Evolutionary conservation across 2,888 invertebrate species (phyloP), one percentile per base, ranked within the genome.

Genomic region (Drosophila pegasa): DNA sequence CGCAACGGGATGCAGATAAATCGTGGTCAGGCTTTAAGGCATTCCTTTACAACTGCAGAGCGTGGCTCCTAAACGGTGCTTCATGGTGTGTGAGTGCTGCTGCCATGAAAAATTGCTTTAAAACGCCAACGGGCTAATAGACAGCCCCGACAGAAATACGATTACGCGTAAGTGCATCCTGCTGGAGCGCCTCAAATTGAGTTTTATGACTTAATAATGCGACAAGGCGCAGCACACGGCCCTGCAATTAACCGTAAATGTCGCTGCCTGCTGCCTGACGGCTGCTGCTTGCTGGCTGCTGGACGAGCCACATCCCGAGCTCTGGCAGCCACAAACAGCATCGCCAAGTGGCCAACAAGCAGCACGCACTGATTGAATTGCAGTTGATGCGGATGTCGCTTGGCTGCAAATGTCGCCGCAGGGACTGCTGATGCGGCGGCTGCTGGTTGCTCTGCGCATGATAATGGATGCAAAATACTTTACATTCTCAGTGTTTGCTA

Each of bases 321-420:
- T 47, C 54, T n/a, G 25, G 58, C 74, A 63, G 47, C 79, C 88
- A 58, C 82, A 87, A 74, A 79, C 71, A 66, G 76, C 87, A 85
- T 72, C 66, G 57, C 45, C 85, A 63, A 84, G 78, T 87, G 75
- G 68, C 79, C 80, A 60, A 45, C 79, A 59, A 85, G 82, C 69
- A 69, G 77, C 71, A 83, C 59, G 69, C 78, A 80, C 77, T 84
- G 85, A 85, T 85, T 85, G 67, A 87, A 84, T 88, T 88, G 80
- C 69, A 70, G 61, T 71, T 61, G 73, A 64, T 63, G 79, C 59
- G 59, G 60, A 61, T 66, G 72, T 50, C 59, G 57, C 68, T 47
- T 60, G 33, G 51, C 35, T 50, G 59, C 45, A 55, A 25, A 22
- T 43, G 35, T 40, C 56, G 71, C 75, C 62, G 9, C 22, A n/a